phyloP scores from a whole-genome alignment of 1,140 invertebrate species.

The Tetraneura akinire region DNA sequence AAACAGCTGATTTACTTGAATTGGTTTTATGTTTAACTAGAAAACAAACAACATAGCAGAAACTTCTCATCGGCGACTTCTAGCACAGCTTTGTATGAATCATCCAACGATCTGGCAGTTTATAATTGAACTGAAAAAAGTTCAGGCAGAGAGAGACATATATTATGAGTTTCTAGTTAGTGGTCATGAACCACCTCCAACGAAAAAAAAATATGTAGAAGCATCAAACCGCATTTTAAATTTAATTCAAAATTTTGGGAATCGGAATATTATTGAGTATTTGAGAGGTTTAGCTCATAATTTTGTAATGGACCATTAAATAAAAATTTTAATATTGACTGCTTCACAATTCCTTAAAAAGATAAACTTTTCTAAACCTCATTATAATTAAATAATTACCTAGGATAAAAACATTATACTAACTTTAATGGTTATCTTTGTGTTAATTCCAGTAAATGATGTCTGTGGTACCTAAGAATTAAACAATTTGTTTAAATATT shows the following conservation, averaged over 20 bases:
- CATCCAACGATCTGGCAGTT: constrained; percentile 6
- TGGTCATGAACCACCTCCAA: background rate
- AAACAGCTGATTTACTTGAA: background rate
- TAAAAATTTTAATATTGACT: background rate
- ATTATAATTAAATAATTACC: background rate
- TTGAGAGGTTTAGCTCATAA: background rate
- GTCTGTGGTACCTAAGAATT: background rate
- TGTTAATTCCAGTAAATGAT: background rate
- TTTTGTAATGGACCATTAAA: background rate
- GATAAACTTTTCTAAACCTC: background rate
- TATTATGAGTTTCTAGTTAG: constrained; percentile 14
- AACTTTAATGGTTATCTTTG: too few relatives aligned
- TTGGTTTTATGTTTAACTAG: background rate
- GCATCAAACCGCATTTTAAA: background rate
- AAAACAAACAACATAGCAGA: constrained; percentile 13
- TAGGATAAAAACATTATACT: background rate
- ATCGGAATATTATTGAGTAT: background rate
- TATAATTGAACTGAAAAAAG: constrained; percentile 19
- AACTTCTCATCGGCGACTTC: background rate
- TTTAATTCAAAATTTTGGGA: background rate
- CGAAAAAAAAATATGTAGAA: background rate
- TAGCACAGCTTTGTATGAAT: background rate
- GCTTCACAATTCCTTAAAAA: background rate
- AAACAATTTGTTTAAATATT: too few relatives aligned
- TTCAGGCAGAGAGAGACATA: background rate